Conservation (phyloP, 1,140 invertebrate genomes). For the Scaptomyza hsui region DNA sequence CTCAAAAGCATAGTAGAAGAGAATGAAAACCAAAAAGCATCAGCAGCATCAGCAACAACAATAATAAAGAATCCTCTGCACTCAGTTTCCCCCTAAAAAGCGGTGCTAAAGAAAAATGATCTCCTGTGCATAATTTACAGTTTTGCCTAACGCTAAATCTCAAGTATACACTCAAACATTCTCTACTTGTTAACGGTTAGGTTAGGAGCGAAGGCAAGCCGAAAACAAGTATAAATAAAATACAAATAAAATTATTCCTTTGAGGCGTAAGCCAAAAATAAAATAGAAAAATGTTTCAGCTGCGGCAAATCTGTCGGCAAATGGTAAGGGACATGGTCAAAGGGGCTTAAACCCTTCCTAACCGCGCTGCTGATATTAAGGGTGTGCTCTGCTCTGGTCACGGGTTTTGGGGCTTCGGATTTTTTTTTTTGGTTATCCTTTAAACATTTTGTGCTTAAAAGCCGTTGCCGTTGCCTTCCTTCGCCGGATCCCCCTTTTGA, state of each 20-base stretch:
- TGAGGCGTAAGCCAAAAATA: slow-evolving; percentile 53
- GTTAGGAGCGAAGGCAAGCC: slow-evolving; percentile 65
- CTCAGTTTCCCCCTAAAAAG: slow-evolving; percentile 20
- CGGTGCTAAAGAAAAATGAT: slow-evolving; percentile 70
- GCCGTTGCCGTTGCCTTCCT: slow-evolving; percentile 40
- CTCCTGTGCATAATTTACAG: slow-evolving; percentile 82
- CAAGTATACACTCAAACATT: slow-evolving; percentile 80
- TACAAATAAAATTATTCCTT: slow-evolving; percentile 72
- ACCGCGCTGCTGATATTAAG: slow-evolving; percentile 12
- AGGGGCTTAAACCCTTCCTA: slow-evolving; percentile 63
- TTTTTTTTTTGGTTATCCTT: slow-evolving; percentile 36
- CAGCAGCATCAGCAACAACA: neutral
- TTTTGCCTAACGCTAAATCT: slow-evolving; percentile 76
- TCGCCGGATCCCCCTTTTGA: slow-evolving; percentile 47
- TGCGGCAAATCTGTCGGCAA: slow-evolving; percentile 67
- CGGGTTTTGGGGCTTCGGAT: slow-evolving; percentile 28
- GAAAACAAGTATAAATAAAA: slow-evolving; percentile 45
- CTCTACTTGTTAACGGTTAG: slow-evolving; percentile 78
- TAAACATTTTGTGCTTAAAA: slow-evolving; percentile 81
- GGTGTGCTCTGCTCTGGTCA: slow-evolving; percentile 26
- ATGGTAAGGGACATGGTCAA: slow-evolving; percentile 40
- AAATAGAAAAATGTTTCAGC: slow-evolving; percentile 70
- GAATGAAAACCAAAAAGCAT: slow-evolving; percentile 35
- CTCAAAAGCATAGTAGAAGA: slow-evolving; percentile 34
- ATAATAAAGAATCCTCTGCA: slow-evolving; percentile 9